Evolutionary conservation across 1,140 invertebrate genomes (phyloP).

Genomic region (Pseudachorutes palmiensis): DNA sequence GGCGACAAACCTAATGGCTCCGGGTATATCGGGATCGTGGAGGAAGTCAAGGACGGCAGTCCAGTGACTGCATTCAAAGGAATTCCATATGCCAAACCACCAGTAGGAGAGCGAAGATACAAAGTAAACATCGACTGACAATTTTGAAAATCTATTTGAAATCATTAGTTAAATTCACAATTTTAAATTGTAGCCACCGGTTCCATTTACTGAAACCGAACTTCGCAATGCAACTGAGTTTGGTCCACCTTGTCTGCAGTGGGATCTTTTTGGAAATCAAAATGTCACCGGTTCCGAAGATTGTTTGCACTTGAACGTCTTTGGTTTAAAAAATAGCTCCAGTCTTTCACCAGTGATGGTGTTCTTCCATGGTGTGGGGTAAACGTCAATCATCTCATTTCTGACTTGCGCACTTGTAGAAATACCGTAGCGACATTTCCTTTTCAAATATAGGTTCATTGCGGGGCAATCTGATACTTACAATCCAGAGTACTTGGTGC

Average conservation of each 20-base stretch:
- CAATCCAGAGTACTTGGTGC: slow-evolving; percentile 31
- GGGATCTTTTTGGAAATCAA: slow-evolving; percentile 29
- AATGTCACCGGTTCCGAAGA: slow-evolving; percentile 32
- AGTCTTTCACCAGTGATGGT: slow-evolving; percentile 20
- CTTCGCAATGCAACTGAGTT: slow-evolving; percentile 25
- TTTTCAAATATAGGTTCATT: slow-evolving; percentile 12
- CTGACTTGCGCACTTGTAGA: neutral
- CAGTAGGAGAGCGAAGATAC: slow-evolving; percentile 42
- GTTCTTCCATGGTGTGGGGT: slow-evolving; percentile 24
- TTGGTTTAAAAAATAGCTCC: neutral
- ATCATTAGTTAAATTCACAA: neutral
- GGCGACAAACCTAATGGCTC: neutral
- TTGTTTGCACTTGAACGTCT: slow-evolving; percentile 33
- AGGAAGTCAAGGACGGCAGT: slow-evolving; percentile 18
- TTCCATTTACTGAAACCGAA: slow-evolving; percentile 21
- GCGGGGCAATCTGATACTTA: slow-evolving; percentile 31
- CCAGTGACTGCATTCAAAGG: slow-evolving; percentile 40
- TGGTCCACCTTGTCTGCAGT: slow-evolving; percentile 25
- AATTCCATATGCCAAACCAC: slow-evolving; percentile 45
- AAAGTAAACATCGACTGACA: slow-evolving; percentile 35
- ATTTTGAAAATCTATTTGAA: neutral
- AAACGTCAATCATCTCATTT: neutral
- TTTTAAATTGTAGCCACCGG: slow-evolving; percentile 24
- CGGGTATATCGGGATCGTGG: slow-evolving; percentile 27
- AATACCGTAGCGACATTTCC: neutral